Percentiles rank a stretch among this genome's conserved stretches.
These are phyloP conservation scores for Oscheius sp. DNA, from an alignment of 1,140 invertebrate species.

Conservation along the genomic window DNA sequence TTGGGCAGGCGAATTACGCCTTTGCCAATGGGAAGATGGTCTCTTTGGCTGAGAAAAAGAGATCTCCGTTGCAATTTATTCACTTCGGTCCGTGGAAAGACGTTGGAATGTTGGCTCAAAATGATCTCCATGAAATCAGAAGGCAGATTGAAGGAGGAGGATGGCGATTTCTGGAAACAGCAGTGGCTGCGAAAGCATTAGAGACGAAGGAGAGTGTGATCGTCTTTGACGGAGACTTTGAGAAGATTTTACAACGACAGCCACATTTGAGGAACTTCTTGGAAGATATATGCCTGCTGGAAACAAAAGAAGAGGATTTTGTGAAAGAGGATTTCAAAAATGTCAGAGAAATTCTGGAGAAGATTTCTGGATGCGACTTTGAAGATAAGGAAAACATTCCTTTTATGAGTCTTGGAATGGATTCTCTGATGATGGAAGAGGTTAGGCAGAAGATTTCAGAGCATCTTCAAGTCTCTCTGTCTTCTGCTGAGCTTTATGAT, in stretches of 20 bases:
- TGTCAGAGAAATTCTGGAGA: slow-evolving; percentile 12
- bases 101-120: slow-evolving; percentile 32
- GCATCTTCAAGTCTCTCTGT: not conserved
- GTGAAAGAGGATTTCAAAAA: not conserved
- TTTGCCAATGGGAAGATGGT: slow-evolving; percentile 36
- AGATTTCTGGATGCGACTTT: slow-evolving; percentile 24
- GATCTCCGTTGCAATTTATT: not conserved
- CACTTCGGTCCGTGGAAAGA: slow-evolving; percentile 41
- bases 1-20: slow-evolving; percentile 38
- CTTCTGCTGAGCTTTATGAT: not conserved
- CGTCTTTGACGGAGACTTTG: slow-evolving; percentile 35
- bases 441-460: slow-evolving; percentile 5
- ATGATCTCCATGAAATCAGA: slow-evolving; percentile 17
- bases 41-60: not conserved
- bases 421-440: slow-evolving; percentile 42
- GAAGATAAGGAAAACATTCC: not conserved
- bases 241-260: slow-evolving; percentile 13
- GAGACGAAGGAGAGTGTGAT: not conserved
- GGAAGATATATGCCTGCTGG: not conserved
- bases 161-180: slow-evolving; percentile 27
- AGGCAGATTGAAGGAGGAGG: slow-evolving; percentile 26
- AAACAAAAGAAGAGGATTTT: not conserved
- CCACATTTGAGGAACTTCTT: slow-evolving; percentile 16
- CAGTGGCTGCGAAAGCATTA: not conserved
- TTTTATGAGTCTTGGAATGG: slow-evolving; percentile 39